Conservation (phyloP, 2,888 invertebrate genomes). For the Ischnus inquisitorius region DNA sequence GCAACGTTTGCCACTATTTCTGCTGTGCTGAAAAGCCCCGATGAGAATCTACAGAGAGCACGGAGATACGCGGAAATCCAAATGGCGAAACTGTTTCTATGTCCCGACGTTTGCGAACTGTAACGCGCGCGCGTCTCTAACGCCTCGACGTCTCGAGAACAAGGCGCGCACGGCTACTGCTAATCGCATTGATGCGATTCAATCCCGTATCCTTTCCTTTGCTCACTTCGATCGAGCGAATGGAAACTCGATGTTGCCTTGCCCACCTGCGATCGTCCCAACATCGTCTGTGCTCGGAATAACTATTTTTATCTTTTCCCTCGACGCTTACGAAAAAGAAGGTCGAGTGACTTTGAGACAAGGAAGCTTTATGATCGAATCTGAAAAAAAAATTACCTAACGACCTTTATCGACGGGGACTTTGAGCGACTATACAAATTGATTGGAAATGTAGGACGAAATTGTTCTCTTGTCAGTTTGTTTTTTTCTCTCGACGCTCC, state of each 20-base stretch:
- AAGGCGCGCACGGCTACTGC: constrained; percentile 16
- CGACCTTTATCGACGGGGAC: constrained; percentile 4
- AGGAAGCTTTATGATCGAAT: background rate
- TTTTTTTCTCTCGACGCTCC: constrained; percentile 10
- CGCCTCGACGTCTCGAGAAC: constrained; percentile 13
- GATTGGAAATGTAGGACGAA: constrained; percentile 53
- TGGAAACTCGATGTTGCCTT: background rate
- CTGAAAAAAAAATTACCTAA: constrained; percentile 15
- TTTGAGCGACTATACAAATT: constrained; percentile 22
- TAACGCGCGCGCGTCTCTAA: background rate
- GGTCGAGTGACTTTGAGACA: background rate
- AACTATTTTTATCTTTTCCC: too few relatives aligned
- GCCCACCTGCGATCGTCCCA: background rate
- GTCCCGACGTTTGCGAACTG: background rate
- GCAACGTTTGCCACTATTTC: constrained; percentile 2
- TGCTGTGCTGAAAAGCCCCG: background rate
- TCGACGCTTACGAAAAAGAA: too few relatives aligned
- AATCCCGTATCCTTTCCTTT: constrained; percentile 24
- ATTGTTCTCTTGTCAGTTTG: background rate
- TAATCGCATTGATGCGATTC: constrained; percentile 49
- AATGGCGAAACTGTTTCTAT: background rate
- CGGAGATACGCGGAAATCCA: background rate
- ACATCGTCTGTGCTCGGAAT: too few relatives aligned
- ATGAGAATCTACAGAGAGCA: constrained; percentile 30
- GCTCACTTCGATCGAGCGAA: constrained; percentile 19